A percentile compares a stretch with the other conserved stretches of the same genome.
These are phyloP conservation scores for Amiota communis DNA, from an alignment of 2,888 invertebrate species.

Conservation along the genomic window DNA sequence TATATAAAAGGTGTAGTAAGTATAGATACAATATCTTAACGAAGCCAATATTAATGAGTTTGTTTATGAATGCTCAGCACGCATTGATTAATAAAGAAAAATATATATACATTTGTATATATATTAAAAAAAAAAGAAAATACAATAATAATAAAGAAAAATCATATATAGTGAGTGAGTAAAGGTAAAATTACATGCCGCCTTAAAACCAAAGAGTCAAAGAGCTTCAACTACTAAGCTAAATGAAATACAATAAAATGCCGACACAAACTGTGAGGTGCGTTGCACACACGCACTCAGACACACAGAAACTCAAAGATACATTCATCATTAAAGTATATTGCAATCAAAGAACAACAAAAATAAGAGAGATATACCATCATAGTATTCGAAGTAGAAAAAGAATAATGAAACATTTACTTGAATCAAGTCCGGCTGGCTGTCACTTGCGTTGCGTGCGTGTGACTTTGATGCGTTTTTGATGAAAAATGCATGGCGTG, in stretches of 20 bases:
- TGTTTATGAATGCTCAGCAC: constrained; percentile 52
- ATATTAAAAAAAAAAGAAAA: constrained; percentile 51
- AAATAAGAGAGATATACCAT: too few relatives aligned
- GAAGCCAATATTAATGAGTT: constrained; percentile 27
- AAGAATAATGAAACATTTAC: too few relatives aligned
- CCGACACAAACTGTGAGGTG: background rate
- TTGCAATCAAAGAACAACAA: too few relatives aligned
- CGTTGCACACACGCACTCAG: too few relatives aligned
- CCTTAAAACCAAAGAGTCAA: too few relatives aligned
- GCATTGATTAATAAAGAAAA: constrained; percentile 59
- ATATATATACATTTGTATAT: constrained; percentile 32
- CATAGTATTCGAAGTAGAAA: too few relatives aligned
- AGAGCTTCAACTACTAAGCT: too few relatives aligned
- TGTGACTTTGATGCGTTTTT: constrained; percentile 7
- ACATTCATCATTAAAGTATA: background rate
- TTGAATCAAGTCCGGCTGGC: too few relatives aligned
- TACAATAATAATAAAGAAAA: constrained; percentile 32
- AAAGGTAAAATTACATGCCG: too few relatives aligned
- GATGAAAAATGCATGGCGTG: constrained; percentile 18
- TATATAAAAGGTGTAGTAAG: background rate
- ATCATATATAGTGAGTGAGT: background rate
- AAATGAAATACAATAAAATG: background rate
- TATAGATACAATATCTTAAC: background rate
- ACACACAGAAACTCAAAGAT: background rate
- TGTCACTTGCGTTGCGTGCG: background rate